Evolutionary conservation across 2,797 vertebrate genomes (phyloP).

Genomic region (Argentina silus): DNA sequence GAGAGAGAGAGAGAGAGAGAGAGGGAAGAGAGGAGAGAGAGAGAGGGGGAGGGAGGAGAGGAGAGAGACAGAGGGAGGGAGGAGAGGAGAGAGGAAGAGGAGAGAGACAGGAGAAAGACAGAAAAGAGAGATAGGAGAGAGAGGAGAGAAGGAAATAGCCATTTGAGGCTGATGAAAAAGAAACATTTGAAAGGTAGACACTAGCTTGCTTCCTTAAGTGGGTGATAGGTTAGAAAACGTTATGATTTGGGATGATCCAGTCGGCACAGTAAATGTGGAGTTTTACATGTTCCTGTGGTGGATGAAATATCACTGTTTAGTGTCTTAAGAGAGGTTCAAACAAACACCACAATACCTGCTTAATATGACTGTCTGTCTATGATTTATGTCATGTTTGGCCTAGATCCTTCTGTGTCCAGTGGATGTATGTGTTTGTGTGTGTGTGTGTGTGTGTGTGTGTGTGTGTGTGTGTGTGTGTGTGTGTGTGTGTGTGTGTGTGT

Average conservation of each 20-base stretch:
- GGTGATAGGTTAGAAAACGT: neutral
- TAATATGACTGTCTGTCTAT: no score
- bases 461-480: no score
- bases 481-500: no score
- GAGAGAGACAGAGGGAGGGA: constrained; percentile 4
- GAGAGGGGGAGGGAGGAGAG: constrained; percentile 2
- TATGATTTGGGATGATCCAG: neutral
- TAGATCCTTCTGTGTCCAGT: no score
- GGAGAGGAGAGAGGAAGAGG: neutral
- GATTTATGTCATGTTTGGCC: no score
- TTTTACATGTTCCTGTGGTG: no score
- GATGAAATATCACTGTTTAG: no score
- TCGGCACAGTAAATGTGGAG: neutral
- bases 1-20: neutral
- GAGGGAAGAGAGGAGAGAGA: neutral
- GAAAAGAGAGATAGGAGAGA: neutral
- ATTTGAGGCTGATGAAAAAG: neutral
- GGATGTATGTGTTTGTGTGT: no score
- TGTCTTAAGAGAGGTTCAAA: no score
- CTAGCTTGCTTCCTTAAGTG: neutral
- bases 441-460: no score
- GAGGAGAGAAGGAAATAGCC: neutral
- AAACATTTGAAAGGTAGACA: neutral
- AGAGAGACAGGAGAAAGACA: neutral
- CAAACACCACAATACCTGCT: no score